Evolutionary conservation across 2,113 vertebrate species (phyloP).

Genomic region (Proteles cristata): DNA sequence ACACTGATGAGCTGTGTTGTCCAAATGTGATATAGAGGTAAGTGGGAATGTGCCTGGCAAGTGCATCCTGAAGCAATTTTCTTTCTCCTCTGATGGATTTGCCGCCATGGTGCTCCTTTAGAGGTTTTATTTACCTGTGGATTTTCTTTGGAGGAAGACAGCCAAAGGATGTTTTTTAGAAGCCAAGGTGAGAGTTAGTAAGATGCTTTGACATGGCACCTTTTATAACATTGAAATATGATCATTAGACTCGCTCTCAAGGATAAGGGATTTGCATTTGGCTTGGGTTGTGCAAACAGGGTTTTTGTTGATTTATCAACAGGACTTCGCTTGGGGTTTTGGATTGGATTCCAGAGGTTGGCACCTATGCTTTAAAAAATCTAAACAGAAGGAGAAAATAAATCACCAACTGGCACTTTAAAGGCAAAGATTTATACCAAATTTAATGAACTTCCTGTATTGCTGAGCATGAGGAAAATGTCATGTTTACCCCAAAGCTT

Average conservation of each 20-base stretch:
- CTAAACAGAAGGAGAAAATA: constrained; percentile 83
- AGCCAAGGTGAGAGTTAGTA: constrained; percentile 72
- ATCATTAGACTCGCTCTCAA: constrained; percentile 74
- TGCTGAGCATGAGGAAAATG: constrained; percentile 80
- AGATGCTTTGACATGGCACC: constrained; percentile 70
- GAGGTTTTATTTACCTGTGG: constrained; percentile 78
- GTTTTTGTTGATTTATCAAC: constrained; percentile 85
- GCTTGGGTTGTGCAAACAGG: constrained; percentile 80
- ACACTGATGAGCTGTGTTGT: background rate
- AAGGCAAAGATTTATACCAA: constrained; percentile 86
- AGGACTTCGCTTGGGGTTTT: constrained; percentile 79
- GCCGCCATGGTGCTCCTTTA: constrained; percentile 23
- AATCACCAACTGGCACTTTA: constrained; percentile 83
- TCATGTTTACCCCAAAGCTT: constrained; percentile 61
- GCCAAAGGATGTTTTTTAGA: constrained; percentile 63
- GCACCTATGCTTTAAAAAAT: constrained; percentile 81
- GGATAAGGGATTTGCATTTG: constrained; percentile 81
- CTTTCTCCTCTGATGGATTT: constrained; percentile 23
- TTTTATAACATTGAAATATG: constrained; percentile 46
- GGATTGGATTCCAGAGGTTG: constrained; percentile 83
- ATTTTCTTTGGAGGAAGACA: constrained; percentile 75
- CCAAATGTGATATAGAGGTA: background rate
- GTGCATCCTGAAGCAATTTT: constrained; percentile 53
- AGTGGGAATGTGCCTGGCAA: background rate
- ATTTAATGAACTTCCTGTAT: constrained; percentile 86